Evolutionary conservation across 1,140 invertebrate genomes (phyloP), one percentile per base, ranked within the genome.

Genomic region (Augochlora pura): DNA sequence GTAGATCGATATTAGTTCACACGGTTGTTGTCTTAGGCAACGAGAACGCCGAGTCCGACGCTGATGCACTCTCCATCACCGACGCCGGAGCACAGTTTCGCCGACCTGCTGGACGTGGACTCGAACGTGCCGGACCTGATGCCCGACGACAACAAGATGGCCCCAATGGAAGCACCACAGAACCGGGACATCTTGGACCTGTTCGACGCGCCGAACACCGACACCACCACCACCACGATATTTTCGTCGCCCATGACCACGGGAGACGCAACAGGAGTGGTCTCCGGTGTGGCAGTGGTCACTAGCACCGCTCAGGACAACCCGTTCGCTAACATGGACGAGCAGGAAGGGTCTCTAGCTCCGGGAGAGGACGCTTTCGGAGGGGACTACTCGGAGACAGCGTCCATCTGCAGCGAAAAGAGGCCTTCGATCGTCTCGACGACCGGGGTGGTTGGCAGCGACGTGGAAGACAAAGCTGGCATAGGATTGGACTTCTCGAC

Each of bases 61-160:
- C 95, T 96, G 18, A 96, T 97, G 92, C 96, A 97, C 88, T 97
- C 97, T 2, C 96, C 97, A 1, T 97, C 96, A 83, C 97, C 97
- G 1, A 97, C 97, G 3, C 97, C 97, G 0, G 96, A 97, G 78
- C 95, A 95, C 57, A 93, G 93, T 42, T 94, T 95, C 75, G 95
- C 94, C 12, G 96, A 96, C 91, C 91, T 96, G 18, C 86, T 96
- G 6, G 95, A 95, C 74, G 94, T 95, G 2, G 93, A 93, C 46
- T 85, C 86, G 39, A 91, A 87, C 72, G 89, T 93, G 14, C 91
- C 92, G 6, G 92, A 93, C 64, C 82, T 93, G 6, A 77, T 89
- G 39, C 76, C 87, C 7, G 91, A 93, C 38, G 88, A 90, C 7
- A 54, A 14, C 10, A 88, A 83, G n/a, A 1, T 21, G 5, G 21